Conservation (phyloP, 2,888 invertebrate genomes). For the Pollenia labialis region DNA sequence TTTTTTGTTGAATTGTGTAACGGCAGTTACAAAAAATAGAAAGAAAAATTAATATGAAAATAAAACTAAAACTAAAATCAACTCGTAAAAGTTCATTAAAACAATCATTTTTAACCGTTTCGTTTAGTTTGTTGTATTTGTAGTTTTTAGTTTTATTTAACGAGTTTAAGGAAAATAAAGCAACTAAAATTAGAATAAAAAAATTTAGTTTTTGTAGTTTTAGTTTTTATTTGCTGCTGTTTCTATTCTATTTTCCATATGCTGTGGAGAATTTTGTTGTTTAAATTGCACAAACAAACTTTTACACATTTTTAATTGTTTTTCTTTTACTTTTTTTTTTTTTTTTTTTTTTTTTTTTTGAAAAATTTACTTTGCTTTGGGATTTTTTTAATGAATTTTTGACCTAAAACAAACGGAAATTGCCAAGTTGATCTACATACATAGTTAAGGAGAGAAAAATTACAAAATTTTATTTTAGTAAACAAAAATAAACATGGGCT, state of each 20-base stretch:
- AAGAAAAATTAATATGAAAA: not conserved
- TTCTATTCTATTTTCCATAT: slow-evolving; percentile 30
- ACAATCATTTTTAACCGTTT: slow-evolving; percentile 71
- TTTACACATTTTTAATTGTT: slow-evolving; percentile 67
- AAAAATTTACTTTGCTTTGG: slow-evolving; percentile 66
- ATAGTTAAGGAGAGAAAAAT: not conserved
- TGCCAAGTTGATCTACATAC: slow-evolving; percentile 11
- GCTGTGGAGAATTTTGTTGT: slow-evolving; percentile 48
- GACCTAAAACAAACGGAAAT: slow-evolving; percentile 21
- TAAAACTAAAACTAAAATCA: slow-evolving; percentile 30
- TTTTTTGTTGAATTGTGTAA: slow-evolving; percentile 15
- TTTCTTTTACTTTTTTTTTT: slow-evolving; percentile 18
- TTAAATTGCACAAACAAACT: slow-evolving; percentile 66
- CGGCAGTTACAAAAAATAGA: slow-evolving; percentile 6
- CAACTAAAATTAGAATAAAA: not conserved
- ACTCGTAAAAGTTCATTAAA: slow-evolving; percentile 69
- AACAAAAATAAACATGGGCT: slow-evolving; percentile 8
- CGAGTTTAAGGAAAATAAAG: not conserved
- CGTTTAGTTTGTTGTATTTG: slow-evolving; percentile 51
- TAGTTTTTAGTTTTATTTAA: slow-evolving; percentile 39
- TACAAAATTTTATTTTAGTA: slow-evolving; percentile 17
- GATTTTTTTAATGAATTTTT: slow-evolving; percentile 63
- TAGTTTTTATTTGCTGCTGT: slow-evolving; percentile 59
- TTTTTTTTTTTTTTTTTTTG: slow-evolving; percentile 1
- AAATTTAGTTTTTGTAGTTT: slow-evolving; percentile 48